Conservation (phyloP, 1,140 invertebrate species). For the Coptotermes formosanus region DNA sequence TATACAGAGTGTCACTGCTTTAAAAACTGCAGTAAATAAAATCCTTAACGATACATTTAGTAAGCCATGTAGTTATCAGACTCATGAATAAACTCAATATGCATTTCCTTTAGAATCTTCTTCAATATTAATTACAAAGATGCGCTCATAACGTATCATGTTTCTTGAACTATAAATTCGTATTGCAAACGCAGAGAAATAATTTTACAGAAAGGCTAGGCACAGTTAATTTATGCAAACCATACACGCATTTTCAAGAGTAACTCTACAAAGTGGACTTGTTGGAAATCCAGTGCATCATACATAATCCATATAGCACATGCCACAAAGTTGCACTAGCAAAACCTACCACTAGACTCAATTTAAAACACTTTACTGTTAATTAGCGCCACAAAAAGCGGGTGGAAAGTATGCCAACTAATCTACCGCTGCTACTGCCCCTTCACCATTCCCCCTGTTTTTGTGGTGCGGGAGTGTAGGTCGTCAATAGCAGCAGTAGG, state of each 20-base stretch:
- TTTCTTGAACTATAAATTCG: neutral
- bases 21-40: neutral
- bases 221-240: neutral
- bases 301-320: slow-evolving; percentile 1
- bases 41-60: neutral
- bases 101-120: neutral
- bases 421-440: neutral
- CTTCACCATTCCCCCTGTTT: neutral
- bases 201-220: neutral
- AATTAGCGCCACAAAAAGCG: slow-evolving; percentile 5
- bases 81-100: neutral
- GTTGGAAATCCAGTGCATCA: neutral
- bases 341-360: slow-evolving; percentile 1
- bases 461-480: neutral
- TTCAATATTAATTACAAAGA: neutral
- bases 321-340: slow-evolving; percentile 3
- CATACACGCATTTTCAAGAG: slow-evolving; percentile 1
- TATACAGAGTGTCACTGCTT: too few species aligned
- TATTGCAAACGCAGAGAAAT: neutral
- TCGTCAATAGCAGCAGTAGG: neutral
- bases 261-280: neutral
- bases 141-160: neutral
- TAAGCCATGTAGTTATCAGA: neutral
- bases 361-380: slow-evolving; percentile 19
- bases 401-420: slow-evolving; percentile 18